These are phyloP conservation scores for Liparis tanakae DNA, from an alignment of 2,797 vertebrate genomes.

Conservation along the genomic window DNA sequence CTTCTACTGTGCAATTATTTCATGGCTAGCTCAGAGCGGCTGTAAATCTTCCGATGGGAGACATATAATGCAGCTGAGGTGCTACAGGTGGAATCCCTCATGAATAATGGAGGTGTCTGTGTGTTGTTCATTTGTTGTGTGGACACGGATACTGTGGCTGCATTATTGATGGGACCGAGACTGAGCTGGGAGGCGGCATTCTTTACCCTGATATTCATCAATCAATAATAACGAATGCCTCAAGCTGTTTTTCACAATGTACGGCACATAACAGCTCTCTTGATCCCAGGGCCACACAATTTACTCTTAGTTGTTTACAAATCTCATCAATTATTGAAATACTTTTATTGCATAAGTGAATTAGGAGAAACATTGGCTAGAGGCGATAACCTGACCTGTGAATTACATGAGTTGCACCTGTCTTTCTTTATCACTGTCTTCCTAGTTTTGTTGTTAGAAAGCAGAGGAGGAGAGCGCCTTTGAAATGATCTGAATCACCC, in stretches of 20 bases:
- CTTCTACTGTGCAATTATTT: conserved; percentile 5
- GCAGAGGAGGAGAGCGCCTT: conserved; percentile 3
- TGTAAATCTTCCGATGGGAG: conserved; percentile 43
- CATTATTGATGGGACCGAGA: conserved; percentile 77
- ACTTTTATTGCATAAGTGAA: conserved; percentile 2
- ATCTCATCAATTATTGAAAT: background rate
- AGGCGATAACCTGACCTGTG: background rate
- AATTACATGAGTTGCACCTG: background rate
- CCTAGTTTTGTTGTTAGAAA: conserved; percentile 28
- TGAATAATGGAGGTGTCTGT: conserved; percentile 75
- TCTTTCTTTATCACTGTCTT: conserved; percentile 2
- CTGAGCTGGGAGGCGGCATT: conserved; percentile 56
- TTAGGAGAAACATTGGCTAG: conserved; percentile 1
- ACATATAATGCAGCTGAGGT: conserved; percentile 46
- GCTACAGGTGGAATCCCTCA: conserved; percentile 75
- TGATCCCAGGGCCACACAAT: background rate
- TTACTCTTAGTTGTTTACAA: conserved; percentile 13
- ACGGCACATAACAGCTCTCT: background rate
- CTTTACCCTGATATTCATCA: conserved; percentile 64
- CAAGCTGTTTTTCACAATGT: conserved; percentile 41
- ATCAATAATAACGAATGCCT: conserved; percentile 60
- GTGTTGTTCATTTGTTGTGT: conserved; percentile 77
- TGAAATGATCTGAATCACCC: conserved; percentile 42
- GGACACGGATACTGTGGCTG: conserved; percentile 76
- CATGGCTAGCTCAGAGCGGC: conserved; percentile 17